Evolutionary conservation across 1,140 invertebrate genomes (phyloP), one percentile per base, ranked within the genome.

Genomic region (Limonius californicus): DNA sequence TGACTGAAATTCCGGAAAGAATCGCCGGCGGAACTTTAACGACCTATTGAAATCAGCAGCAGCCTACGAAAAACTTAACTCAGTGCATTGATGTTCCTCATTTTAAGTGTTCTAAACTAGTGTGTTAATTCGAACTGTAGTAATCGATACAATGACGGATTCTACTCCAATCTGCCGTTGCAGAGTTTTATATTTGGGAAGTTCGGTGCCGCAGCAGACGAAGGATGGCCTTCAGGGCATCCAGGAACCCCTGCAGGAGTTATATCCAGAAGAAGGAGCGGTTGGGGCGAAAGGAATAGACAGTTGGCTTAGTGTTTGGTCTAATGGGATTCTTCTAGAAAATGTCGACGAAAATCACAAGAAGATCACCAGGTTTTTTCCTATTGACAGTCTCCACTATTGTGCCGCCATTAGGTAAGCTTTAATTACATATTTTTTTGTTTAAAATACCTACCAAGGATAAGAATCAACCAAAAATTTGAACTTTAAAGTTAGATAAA

Each of bases 201-300:
- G 93, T 65, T 91, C 96, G 0, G 96, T 99, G 62, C 97, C 97
- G 3, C 91, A 97, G 69, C 90, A 97, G 72, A 98, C 96, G 68
- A 98, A 98, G 75, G 95, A 98, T 74, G 97, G 97, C 15, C 81
- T 99, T 14, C 90, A 97, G 74, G 97, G 97, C 12, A 96, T 99
- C 58, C 97, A 99, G 79, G 94, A 98, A 75, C 97, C 97, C 0
- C 76, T 99, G 61, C 85, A 91, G 65, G 95, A 98, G 72, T 79
- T 98, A n/a, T 99, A 99, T 75, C 95, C 95, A 12, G 91, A 94
- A 71, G 89, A 92, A 73, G 84, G 84, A 56, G 94, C 92, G 3
- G 90, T 90, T 1, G 89, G 89, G 0, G 90, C 91, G 30, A 86
- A 91, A 71, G 95, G 95, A 50, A 97, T 98, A 68, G 95, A 98